These are phyloP conservation scores for Cossypha niveicapilla DNA, from an alignment of 2,797 vertebrate species.

Conservation along the genomic window DNA sequence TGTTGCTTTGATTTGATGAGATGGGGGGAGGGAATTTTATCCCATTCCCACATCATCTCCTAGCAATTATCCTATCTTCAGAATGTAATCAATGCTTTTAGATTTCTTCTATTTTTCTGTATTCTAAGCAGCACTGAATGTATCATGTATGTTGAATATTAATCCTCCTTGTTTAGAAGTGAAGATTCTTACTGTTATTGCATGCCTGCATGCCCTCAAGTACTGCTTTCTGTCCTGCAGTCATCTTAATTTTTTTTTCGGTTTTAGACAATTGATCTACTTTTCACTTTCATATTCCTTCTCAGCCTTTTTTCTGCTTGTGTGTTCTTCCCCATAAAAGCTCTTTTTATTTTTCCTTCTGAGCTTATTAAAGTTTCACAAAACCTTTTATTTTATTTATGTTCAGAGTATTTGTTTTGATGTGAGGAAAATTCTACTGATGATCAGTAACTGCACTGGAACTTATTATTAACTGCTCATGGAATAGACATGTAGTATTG, in stretches of 20 bases:
- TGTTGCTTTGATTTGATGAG: neutral
- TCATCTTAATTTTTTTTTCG: neutral
- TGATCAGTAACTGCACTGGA: neutral
- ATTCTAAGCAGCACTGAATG: neutral
- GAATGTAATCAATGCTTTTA: neutral
- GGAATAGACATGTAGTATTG: neutral
- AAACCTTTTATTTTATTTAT: neutral
- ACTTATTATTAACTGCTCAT: neutral
- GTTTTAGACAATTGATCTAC: neutral
- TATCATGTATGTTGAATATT: neutral
- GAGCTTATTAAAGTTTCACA: neutral
- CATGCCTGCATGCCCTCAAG: neutral
- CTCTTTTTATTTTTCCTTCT: neutral
- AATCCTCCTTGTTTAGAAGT: neutral
- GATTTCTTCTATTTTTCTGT: neutral
- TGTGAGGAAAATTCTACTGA: neutral
- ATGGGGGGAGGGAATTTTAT: neutral
- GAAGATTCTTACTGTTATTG: neutral
- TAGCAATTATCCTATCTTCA: neutral
- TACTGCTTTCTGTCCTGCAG: neutral
- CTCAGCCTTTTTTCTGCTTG: neutral
- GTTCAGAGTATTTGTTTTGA: neutral
- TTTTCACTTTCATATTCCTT: neutral
- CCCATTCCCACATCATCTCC: fast-evolving
- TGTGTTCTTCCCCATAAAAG: neutral